Evolutionary conservation across 2,888 invertebrate species (phyloP), one percentile per base, ranked within the genome.

Genomic region (Tridacna gigas): DNA sequence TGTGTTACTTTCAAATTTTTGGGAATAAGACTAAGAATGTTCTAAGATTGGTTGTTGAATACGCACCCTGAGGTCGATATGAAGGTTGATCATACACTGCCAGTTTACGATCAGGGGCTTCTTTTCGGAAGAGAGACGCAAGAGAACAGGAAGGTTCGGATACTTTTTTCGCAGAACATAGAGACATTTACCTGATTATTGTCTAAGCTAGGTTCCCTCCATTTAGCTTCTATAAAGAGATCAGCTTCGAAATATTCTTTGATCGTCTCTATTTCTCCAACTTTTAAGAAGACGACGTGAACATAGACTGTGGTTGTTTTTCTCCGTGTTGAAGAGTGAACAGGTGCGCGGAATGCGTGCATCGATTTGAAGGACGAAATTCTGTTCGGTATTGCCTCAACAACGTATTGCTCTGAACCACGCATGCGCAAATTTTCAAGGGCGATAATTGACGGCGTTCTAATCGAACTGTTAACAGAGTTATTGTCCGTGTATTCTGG

Each of bases 251-350:
- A 91, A 63, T 88, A 90, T 78, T 91, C 91, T 77, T 91, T 90
- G 3, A 91, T 87, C 0, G 91, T 91, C 73, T 91, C 89, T 18
- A 91, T 90, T 77, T 91, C 90, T 0, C 91, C 91, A 20, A 91
- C 80, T 79, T 91, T 91, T 25, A 91, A 86, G 74, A 91, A 89
- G 61, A 90, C 90, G 9, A 90, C 88, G 15, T 85, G 81, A 0
- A 91, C 82, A 73, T 79, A 89, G n/a, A 91, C 91, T 22, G 83
- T 80, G 26, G 88, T 89, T 78, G 88, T 88, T 47, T 73, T 51
- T 7, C 84, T 56, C n/a, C 63, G 61, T 13, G 73, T 79, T 37
- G 45, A 63, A 11, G 61, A 45, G 3, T 74, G 51, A 15, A 26
- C 56, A 15, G 47, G 51, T 5, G 82, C 79, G 22, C 74, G 61